A percentile compares a stretch with the other conserved stretches of the same genome.
Evolutionary conservation across 2,113 vertebrate genomes (phyloP).

Genomic region (Coptodon rendalli): DNA sequence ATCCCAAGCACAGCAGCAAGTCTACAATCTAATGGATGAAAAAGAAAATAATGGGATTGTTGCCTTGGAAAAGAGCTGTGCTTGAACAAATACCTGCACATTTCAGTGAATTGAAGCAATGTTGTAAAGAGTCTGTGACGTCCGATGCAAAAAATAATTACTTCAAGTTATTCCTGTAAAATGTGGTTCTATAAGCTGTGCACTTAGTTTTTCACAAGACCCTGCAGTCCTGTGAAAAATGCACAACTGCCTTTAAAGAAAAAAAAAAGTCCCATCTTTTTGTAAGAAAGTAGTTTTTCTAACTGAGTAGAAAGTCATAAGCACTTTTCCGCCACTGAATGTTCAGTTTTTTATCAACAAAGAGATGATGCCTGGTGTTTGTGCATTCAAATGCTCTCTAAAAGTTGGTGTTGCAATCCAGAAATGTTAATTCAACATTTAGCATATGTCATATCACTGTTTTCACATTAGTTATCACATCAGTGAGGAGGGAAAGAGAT

Average conservation of each 20-base stretch:
- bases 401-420: not conserved
- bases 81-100: not conserved
- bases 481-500: not conserved
- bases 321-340: not conserved
- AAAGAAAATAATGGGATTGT: not conserved
- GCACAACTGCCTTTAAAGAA: not conserved
- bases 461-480: not conserved
- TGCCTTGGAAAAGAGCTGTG: not conserved
- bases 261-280: not conserved
- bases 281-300: not conserved
- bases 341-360: not conserved
- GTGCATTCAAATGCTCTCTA: not conserved
- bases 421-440: not conserved
- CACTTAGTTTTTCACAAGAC: not conserved
- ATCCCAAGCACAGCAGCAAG: not conserved
- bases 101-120: not conserved
- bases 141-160: not conserved
- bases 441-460: not conserved
- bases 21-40: not conserved
- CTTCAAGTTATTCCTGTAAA: not conserved
- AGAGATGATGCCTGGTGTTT: not conserved
- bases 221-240: not conserved
- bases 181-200: not conserved
- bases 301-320: not conserved
- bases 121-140: not conserved